These are phyloP conservation scores for Istiophorus platypterus DNA, from an alignment of 2,113 vertebrate genomes.

Conservation along the genomic window DNA sequence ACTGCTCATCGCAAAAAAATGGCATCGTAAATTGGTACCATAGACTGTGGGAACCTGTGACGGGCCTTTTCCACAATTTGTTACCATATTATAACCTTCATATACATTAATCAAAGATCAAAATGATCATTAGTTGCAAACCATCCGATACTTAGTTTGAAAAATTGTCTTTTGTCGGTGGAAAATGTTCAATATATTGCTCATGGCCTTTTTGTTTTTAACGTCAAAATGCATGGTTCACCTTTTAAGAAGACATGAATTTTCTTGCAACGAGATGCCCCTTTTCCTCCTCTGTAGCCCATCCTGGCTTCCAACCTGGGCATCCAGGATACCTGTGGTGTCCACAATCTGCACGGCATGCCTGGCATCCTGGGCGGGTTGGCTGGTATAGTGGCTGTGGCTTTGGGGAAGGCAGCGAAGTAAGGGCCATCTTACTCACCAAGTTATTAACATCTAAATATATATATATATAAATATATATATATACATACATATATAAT, in stretches of 20 bases:
- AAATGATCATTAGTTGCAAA: neutral
- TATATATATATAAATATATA: neutral
- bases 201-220: neutral
- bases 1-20: no score
- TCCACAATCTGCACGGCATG: conserved; percentile 97
- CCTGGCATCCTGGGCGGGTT: conserved; percentile 93
- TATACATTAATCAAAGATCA: neutral
- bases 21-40: neutral
- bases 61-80: no score
- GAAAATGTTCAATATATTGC: no score
- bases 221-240: conserved; percentile 2
- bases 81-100: neutral
- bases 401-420: conserved; percentile 37
- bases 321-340: conserved; percentile 96
- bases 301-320: conserved; percentile 87
- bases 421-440: conserved; percentile 70
- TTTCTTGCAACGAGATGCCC: neutral
- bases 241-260: neutral
- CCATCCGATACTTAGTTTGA: neutral
- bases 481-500: neutral
- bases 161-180: no score
- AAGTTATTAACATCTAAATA: neutral
- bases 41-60: neutral
- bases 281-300: conserved; percentile 84
- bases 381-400: conserved; percentile 87